Evolutionary conservation across 2,797 vertebrate genomes (phyloP), one percentile per base, ranked within the genome.

Genomic region (Hypotaenidia okinawae): DNA sequence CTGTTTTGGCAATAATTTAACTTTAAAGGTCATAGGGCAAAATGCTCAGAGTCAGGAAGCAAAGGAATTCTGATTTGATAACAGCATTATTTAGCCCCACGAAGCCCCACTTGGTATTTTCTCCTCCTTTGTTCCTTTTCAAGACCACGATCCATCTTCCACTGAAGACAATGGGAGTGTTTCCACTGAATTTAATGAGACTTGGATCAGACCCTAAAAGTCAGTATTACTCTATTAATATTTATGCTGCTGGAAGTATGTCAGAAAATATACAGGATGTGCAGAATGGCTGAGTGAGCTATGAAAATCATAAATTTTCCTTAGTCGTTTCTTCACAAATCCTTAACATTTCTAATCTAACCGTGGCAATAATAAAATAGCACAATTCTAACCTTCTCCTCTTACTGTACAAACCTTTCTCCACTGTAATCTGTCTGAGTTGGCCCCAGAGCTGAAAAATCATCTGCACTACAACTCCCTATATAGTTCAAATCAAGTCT

Each of bases 161-260:
- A 97, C 84, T 95, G 92, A 97, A 97, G 95, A 97, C 95, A 97
- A 97, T 97, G 90, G 87, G 33, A 96, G 94, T 79, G 86, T 96
- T 97, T 96, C 96, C 82, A 94, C 77, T 92, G 88, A 96, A 93
- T 95, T 97, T 96, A 96, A 97, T 96, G 95, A 95, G 94, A 89
- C 94, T 96, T 97, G 94, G 96, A 97, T 95, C 92, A 91, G 77
- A 57, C 84, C 88, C 87, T 92, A 96, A 96, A 95, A 95, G 95
- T 97, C 97, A 96, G 89, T 91, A 94, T 96, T 95, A 94, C 86
- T 95, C 86, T 94, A 96, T 97, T 97, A 97, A 96, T 97, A 97
- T 97, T 97, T 96, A 96, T 94, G 85, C 94, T 57, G 84, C 79
- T 97, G 96, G 92, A 97, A 93, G 59, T 83, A 93, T 97, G 97